phyloP scores from a whole-genome alignment of 2,113 vertebrate genomes.

The Mustelus asterias region DNA sequence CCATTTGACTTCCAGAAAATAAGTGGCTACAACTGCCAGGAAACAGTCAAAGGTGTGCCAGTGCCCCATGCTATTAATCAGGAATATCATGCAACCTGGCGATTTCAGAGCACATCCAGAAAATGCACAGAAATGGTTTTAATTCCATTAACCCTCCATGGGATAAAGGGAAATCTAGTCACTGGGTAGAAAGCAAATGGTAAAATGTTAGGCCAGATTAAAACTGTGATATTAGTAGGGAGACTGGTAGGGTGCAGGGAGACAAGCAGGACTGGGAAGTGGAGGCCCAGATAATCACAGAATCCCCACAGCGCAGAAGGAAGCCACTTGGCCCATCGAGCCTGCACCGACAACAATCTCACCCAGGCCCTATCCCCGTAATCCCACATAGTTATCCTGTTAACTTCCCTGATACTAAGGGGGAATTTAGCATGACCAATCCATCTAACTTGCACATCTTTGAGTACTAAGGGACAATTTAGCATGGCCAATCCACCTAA shows the following conservation, averaged over 20 bases:
- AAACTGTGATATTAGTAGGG: neutral
- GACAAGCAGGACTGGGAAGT: neutral
- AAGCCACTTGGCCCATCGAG: too few relatives aligned
- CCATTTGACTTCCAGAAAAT: neutral
- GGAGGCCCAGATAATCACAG: neutral
- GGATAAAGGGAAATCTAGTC: neutral
- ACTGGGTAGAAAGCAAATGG: neutral
- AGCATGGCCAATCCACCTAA: too few relatives aligned
- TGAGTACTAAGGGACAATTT: too few relatives aligned
- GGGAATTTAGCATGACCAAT: too few relatives aligned
- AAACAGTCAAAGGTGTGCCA: neutral
- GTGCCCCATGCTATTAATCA: neutral
- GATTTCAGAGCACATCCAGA: neutral
- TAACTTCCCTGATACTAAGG: too few relatives aligned
- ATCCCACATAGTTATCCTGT: too few relatives aligned
- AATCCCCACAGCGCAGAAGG: too few relatives aligned
- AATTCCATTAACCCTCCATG: too few relatives aligned
- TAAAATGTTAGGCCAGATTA: neutral
- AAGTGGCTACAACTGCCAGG: neutral
- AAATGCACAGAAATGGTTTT: neutral
- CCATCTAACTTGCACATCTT: too few relatives aligned
- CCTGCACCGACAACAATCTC: too few relatives aligned
- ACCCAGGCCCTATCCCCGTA: too few relatives aligned
- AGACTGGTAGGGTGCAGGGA: neutral
- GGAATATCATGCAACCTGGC: neutral